Conservation (phyloP, 2,113 vertebrate genomes). For the Pionites leucogaster region DNA sequence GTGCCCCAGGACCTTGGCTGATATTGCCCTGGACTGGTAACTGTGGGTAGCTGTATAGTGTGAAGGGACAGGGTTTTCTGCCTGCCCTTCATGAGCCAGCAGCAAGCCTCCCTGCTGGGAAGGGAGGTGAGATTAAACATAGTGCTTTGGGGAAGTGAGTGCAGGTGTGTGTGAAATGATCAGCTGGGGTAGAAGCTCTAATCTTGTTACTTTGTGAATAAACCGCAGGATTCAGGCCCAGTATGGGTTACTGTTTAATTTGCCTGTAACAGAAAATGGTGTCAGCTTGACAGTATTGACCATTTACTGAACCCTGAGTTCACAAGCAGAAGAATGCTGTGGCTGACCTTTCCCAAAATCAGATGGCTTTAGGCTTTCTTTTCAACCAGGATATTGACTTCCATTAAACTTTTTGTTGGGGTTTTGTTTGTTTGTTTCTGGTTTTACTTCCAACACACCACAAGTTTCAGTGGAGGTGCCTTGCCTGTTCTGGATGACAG, state of each 20-base stretch:
- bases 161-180: background rate
- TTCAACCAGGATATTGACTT: background rate
- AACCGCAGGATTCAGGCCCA: background rate
- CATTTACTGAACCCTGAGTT: background rate
- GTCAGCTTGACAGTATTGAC: background rate
- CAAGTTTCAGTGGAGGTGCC: background rate
- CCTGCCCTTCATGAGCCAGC: background rate
- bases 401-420: background rate
- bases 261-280: background rate
- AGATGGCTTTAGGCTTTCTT: background rate
- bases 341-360: background rate
- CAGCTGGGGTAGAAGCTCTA: background rate
- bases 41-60: background rate
- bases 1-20: background rate
- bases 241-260: background rate
- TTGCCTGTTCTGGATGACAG: background rate
- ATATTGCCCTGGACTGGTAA: rapidly evolving
- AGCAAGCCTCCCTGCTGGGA: background rate
- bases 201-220: background rate
- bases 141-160: too few species aligned
- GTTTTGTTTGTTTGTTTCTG: background rate
- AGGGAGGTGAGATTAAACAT: background rate
- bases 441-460: rapidly evolving
- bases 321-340: background rate
- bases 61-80: background rate